These are phyloP conservation scores for Drosophila robusta DNA, from an alignment of 2,888 invertebrate genomes.

Conservation along the genomic window DNA sequence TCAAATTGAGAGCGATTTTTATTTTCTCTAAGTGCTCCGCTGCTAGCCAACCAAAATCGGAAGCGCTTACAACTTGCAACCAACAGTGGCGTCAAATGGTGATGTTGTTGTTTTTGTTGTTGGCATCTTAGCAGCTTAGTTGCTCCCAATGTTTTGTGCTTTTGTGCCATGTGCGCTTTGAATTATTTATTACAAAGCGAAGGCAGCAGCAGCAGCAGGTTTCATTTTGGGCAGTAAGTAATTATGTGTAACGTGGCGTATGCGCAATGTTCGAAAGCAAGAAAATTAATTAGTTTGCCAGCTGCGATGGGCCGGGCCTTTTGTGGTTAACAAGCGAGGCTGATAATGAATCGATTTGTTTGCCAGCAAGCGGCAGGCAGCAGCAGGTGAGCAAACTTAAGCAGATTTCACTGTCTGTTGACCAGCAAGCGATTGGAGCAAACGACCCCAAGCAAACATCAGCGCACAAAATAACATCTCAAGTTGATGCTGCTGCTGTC, in stretches of 20 bases:
- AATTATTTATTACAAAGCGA: conserved; percentile 62
- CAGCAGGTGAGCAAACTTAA: conserved; percentile 46
- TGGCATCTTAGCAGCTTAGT: conserved; percentile 18
- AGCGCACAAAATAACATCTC: conserved; percentile 42
- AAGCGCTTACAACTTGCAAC: conserved; percentile 27
- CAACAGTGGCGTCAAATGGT: conserved; percentile 24
- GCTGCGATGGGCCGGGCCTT: conserved; percentile 20
- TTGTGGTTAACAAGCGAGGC: conserved; percentile 57
- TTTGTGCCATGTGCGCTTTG: conserved; percentile 49
- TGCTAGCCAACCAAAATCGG: not conserved
- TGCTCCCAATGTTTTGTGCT: conserved; percentile 12
- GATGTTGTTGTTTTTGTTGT: conserved; percentile 12
- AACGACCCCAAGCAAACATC: conserved; percentile 24
- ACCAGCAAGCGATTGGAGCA: conserved; percentile 41
- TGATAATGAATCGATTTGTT: conserved; percentile 66
- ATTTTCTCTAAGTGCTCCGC: not conserved
- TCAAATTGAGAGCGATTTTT: not conserved
- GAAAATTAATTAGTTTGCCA: conserved; percentile 72
- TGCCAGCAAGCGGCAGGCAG: conserved; percentile 2
- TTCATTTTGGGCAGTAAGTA: conserved; percentile 41
- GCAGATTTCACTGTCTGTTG: conserved; percentile 70
- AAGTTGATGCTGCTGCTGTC: conserved; percentile 17
- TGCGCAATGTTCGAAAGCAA: conserved; percentile 59
- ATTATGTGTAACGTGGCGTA: conserved; percentile 70
- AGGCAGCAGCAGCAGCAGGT: not conserved